Evolutionary conservation across 2,113 vertebrate genomes (phyloP).

Genomic region (Eublepharis macularius): DNA sequence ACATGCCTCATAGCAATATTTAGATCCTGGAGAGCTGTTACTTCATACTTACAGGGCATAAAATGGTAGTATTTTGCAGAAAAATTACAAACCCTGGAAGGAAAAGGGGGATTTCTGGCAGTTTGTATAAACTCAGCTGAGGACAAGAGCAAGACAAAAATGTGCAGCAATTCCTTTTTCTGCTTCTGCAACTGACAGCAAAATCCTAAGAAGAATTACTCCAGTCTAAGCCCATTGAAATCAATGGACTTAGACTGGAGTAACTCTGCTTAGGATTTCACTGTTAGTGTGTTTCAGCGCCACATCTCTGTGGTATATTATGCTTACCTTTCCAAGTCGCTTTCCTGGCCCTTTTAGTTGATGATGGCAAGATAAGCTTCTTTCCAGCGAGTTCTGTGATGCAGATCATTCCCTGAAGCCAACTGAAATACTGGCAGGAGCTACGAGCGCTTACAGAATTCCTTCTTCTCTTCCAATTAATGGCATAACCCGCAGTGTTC

Average conservation of each 20-base stretch:
- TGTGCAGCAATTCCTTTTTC: not conserved
- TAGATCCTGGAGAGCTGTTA: not conserved
- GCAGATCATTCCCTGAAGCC: slow-evolving; percentile 18
- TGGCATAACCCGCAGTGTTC: not conserved
- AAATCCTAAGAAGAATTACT: no score
- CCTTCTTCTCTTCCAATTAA: slow-evolving; percentile 11
- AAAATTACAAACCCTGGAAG: not conserved
- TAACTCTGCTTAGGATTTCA: no score
- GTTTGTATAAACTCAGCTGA: not conserved
- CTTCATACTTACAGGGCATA: not conserved
- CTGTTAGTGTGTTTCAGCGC: not conserved
- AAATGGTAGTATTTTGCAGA: not conserved
- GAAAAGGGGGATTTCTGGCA: not conserved
- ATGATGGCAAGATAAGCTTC: slow-evolving; percentile 6
- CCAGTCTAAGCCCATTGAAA: no score
- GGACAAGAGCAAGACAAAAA: not conserved
- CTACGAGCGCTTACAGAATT: slow-evolving; percentile 4
- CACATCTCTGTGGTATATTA: not conserved
- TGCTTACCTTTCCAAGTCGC: not conserved
- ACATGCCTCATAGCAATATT: not conserved
- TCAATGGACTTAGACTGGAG: no score
- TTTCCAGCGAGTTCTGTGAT: slow-evolving; percentile 1
- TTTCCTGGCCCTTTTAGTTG: not conserved
- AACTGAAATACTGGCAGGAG: not conserved
- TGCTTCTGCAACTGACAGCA: not conserved